Evolutionary conservation across 2,797 vertebrate species (phyloP).

Genomic region (Poeciliopsis turneri): DNA sequence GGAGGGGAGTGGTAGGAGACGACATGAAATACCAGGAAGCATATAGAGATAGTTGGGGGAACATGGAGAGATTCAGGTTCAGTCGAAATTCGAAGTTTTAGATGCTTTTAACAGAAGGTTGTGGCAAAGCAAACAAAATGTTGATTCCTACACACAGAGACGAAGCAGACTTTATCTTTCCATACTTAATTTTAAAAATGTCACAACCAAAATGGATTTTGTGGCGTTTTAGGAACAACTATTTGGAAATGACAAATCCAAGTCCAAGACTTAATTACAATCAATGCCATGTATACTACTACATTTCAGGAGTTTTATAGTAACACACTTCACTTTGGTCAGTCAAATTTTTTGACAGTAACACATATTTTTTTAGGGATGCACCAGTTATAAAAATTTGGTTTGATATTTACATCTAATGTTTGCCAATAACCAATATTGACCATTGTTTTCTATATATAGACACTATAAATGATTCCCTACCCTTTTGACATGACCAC

Average conservation of each 20-base stretch:
- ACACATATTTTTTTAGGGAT: neutral
- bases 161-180: neutral
- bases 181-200: neutral
- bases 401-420: too few species aligned
- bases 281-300: neutral
- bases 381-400: too few species aligned
- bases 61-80: neutral
- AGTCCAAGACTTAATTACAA: neutral
- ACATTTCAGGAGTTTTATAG: neutral
- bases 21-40: constrained; percentile 46
- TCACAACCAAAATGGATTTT: neutral
- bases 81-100: constrained; percentile 14
- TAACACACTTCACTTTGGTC: neutral
- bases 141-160: neutral
- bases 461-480: too few species aligned
- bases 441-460: too few species aligned
- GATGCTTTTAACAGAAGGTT: constrained; percentile 2
- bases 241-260: neutral
- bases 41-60: constrained; percentile 37
- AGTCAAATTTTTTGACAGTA: neutral
- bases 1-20: constrained; percentile 17
- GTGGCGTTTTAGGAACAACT: neutral
- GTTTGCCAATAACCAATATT: too few species aligned
- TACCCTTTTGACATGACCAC: too few species aligned
- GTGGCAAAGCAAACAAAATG: neutral